Evolutionary conservation across 2,888 invertebrate genomes (phyloP).

Genomic region (Drosophila ezoana): DNA sequence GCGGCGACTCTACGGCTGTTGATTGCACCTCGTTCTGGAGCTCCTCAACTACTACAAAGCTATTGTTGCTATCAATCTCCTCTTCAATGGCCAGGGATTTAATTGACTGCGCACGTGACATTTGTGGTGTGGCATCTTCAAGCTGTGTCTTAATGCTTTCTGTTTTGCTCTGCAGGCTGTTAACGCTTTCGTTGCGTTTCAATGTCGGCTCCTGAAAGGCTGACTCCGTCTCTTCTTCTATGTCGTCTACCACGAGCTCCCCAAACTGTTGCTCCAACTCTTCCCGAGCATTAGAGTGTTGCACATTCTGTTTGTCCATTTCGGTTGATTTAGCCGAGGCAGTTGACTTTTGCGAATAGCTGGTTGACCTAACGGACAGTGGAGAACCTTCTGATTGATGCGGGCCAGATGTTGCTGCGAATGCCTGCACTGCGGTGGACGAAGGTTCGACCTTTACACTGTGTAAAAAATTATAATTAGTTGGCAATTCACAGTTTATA

Average conservation of each 20-base stretch:
- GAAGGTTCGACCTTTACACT: constrained; percentile 18
- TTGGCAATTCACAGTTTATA: background rate
- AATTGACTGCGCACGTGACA: constrained; percentile 82
- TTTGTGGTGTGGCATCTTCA: constrained; percentile 70
- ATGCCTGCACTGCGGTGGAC: constrained; percentile 6
- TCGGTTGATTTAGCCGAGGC: constrained; percentile 75
- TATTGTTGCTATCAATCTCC: constrained; percentile 79
- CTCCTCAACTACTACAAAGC: constrained; percentile 69
- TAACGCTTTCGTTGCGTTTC: constrained; percentile 70
- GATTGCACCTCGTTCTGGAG: constrained; percentile 50
- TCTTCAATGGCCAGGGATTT: constrained; percentile 85
- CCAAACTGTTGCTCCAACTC: constrained; percentile 50
- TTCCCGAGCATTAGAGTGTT: constrained; percentile 16
- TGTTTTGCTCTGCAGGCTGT: constrained; percentile 75
- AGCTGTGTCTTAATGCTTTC: constrained; percentile 79
- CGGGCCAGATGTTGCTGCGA: constrained; percentile 10
- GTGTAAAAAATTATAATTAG: constrained; percentile 4
- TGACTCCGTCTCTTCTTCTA: constrained; percentile 53
- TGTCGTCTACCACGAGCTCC: constrained; percentile 60
- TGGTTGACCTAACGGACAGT: constrained; percentile 69
- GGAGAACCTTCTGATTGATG: constrained; percentile 63
- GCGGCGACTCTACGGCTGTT: constrained; percentile 5
- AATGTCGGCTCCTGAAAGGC: constrained; percentile 28
- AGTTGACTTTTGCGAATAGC: constrained; percentile 81
- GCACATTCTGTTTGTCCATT: constrained; percentile 4